Base-by-base conservation (phyloP, 1,140 invertebrate species). In the Phthorimaea operculella region DNA sequence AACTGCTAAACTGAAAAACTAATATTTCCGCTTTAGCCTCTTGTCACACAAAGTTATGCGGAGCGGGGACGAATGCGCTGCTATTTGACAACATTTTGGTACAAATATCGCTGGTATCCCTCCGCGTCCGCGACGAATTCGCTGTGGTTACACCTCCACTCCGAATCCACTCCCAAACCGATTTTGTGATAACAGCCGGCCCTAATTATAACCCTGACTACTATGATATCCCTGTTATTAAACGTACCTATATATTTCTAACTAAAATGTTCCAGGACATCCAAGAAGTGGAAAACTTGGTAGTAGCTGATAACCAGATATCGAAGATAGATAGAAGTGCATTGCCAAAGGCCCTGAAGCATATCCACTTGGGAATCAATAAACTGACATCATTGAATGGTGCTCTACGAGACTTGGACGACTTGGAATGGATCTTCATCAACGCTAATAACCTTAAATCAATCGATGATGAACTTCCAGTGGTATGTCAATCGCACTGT, bases 401-500 rank as follows among this genome's bases (percentile, higher is more conserved):
- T 11, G 92, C 92, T 0, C 72, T 94, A 12, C 87, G 89, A 55
- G 89, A 92, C 52, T 70, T 94, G 33, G 88, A 90, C 59, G 87
- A 92, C 52, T 77, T 94, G 12, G 89, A 92, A 67, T 93, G 92
- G 89, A 86, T 95, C 36, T 90, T 93, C 52, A 89, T 94, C 21
- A 93, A 93, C 71, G 86, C 89, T 15, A 95, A 95, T 71, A 87
- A 91, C 49, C 80, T 95, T 33, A 89, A 89, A 51, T 87, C 89
- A 11, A 81, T 95, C 56, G 92, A 94, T 15, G 89, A 89, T 18
- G 90, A 95, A 79, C 72, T 95, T 57, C 93, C 93, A 9, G 81
- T 83, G 50, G 86, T 87, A 65, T 79, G 80, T 75, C 6, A 28
- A 28, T 28, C 21, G 2, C 2, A 28, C 6, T 28, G 2, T 4